A percentile compares a stretch with the other conserved stretches of the same genome.
These are phyloP conservation scores for Carassius carassius DNA, from an alignment of 2,113 vertebrate genomes.

Conservation along the genomic window DNA sequence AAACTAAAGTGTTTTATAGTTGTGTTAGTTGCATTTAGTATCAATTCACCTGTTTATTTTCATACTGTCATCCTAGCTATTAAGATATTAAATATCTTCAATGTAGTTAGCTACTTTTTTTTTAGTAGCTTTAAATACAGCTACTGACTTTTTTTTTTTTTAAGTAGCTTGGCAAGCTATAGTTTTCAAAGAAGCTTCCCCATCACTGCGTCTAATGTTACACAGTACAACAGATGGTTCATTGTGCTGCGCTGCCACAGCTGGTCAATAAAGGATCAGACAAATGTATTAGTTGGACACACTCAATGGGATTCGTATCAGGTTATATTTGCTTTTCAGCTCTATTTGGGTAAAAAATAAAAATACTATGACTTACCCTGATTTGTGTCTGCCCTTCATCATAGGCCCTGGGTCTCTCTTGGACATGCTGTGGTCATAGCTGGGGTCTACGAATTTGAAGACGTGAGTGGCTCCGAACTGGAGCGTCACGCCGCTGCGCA, in stretches of 20 bases:
- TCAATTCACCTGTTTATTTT: background rate
- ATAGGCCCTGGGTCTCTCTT: slow-evolving; percentile 84
- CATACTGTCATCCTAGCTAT: background rate
- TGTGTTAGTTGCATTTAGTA: background rate
- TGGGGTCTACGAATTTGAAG: slow-evolving; percentile 97
- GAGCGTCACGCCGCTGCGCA: slow-evolving; percentile 91
- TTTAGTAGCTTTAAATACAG: no score
- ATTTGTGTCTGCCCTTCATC: slow-evolving; percentile 84
- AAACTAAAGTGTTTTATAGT: background rate
- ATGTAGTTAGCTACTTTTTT: background rate
- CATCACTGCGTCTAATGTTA: background rate
- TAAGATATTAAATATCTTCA: background rate
- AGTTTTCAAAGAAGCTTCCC: background rate
- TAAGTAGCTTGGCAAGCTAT: background rate
- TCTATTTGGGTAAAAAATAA: background rate
- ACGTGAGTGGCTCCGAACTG: slow-evolving; percentile 92
- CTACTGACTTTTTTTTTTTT: no score
- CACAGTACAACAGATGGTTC: slow-evolving; percentile 13
- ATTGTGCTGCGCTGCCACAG: background rate
- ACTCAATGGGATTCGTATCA: background rate
- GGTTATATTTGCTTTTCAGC: background rate
- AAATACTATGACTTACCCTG: slow-evolving; percentile 75
- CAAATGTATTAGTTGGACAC: background rate
- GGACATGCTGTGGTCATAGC: slow-evolving; percentile 85
- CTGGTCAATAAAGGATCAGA: background rate